Percentiles rank a stretch among this genome's conserved stretches.
phyloP scores from a whole-genome alignment of 2,113 vertebrate genomes.

The Ginglymostoma cirratum region DNA sequence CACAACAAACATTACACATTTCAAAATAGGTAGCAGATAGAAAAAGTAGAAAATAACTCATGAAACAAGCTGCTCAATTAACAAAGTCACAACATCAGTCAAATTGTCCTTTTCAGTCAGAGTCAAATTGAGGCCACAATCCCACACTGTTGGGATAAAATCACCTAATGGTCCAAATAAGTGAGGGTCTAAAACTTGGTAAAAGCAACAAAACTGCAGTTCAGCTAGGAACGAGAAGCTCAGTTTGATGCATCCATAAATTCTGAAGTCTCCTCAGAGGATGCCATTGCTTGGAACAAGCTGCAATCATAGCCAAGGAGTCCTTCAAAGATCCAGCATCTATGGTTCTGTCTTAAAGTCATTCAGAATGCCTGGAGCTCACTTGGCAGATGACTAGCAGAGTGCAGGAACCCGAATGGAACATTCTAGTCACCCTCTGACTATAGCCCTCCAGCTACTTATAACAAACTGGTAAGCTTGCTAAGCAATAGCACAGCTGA shows the following conservation, averaged over 20 bases:
- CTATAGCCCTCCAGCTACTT: not conserved
- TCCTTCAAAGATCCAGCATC: not conserved
- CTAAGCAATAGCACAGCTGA: not conserved
- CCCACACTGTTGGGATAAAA: no score
- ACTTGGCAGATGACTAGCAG: no score
- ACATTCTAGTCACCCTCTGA: not conserved
- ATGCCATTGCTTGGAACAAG: not conserved
- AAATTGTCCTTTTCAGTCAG: no score
- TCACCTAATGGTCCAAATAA: no score
- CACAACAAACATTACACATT: not conserved
- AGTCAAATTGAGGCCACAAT: no score
- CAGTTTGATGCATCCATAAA: not conserved
- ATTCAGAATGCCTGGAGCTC: no score
- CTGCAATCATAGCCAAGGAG: not conserved
- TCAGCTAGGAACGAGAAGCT: not conserved
- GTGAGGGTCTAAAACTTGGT: no score
- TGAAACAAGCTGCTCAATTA: not conserved
- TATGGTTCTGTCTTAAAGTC: no score
- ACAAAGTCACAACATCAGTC: no score
- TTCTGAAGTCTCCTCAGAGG: not conserved
- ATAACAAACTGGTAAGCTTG: not conserved
- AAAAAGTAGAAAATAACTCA: not conserved
- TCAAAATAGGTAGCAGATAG: not conserved
- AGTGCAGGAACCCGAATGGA: no score
- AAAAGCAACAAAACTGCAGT: not conserved